Base-by-base conservation (phyloP, 1,140 invertebrate genomes). In the Drosophila pseudoobscura region DNA sequence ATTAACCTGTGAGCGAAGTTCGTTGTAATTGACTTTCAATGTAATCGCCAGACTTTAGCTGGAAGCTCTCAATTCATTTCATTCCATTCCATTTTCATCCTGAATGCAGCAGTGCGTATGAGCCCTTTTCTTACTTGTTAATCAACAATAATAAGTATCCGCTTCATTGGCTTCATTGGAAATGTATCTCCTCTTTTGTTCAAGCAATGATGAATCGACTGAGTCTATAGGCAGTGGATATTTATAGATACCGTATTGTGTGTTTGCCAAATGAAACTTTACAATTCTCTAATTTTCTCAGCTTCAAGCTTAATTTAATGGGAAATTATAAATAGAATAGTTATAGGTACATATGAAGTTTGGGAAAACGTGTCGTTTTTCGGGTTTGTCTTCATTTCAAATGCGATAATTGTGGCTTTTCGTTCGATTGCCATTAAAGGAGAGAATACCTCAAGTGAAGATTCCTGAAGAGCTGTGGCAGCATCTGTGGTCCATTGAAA, bases 121-220 rank as follows among this genome's bases (percentile, higher is more conserved):
- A 69, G 35, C 63, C 49, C 35, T 70, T 70, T 57, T 50, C 69
- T 68, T 46, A 69, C 24, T 45, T 43, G 51, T 7, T 20, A 57
- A 65, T 49, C 66, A 57, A 69, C 65, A 69, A 70, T 69, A 57
- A 41, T 52, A 53, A 69, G 66, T 26, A 57, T 29, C 35, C 63
- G 65, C 52, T 47, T 46, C 15, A 47, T 69, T 31, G 51, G 45
- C 8, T 69, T 43, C 45, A 43, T 69, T 50, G 51, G 63, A 50
- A 69, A 69, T 57, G 43, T 26, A 62, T 13, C 52, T 3, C 31
- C 24, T 4, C 58, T 41, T 68, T 53, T 55, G 39, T 68, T 69
- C 68, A 31, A 45, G 26, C 56, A 54, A 35, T 47, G 52, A 63
- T 51, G 35, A 43, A 68, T 56, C 43, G 63, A 69, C 66, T 56